Conservation (phyloP, 2,888 invertebrate genomes). For the Thera obeliscata region DNA sequence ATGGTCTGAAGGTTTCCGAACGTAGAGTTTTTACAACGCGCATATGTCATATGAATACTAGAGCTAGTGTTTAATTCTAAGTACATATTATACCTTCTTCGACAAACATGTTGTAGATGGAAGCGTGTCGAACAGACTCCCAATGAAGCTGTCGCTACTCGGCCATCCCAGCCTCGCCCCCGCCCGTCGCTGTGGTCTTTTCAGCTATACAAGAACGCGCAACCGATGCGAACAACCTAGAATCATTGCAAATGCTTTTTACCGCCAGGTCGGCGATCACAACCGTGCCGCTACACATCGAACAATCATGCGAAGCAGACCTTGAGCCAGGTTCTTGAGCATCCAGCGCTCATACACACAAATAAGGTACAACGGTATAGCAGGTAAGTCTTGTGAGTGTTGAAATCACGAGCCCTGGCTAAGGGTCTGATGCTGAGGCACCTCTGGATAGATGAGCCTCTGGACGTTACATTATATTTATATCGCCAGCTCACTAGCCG, state of each 20-base stretch:
- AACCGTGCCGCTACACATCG: conserved; percentile 5
- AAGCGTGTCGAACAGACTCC: conserved; percentile 73
- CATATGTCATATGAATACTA: neutral
- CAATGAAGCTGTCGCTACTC: conserved; percentile 85
- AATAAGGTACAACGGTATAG: too few species aligned
- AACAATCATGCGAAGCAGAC: conserved; percentile 5
- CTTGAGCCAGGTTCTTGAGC: neutral
- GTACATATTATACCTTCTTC: conserved; percentile 56
- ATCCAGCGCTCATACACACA: neutral
- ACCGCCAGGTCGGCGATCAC: neutral
- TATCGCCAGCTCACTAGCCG: neutral
- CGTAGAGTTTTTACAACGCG: neutral
- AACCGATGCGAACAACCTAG: conserved; percentile 96
- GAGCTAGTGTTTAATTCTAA: neutral
- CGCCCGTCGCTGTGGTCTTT: conserved; percentile 86
- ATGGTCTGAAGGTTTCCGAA: neutral
- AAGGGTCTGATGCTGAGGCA: neutral
- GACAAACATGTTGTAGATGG: conserved; percentile 61
- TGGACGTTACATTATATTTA: conserved; percentile 1
- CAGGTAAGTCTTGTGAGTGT: too few species aligned
- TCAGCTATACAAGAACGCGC: conserved; percentile 97
- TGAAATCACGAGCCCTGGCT: neutral
- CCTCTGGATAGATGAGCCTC: neutral
- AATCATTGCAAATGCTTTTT: conserved; percentile 20
- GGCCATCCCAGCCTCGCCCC: conserved; percentile 86